These are phyloP conservation scores for Willowsia nigromaculata DNA, from an alignment of 2,888 invertebrate genomes.

Conservation along the genomic window DNA sequence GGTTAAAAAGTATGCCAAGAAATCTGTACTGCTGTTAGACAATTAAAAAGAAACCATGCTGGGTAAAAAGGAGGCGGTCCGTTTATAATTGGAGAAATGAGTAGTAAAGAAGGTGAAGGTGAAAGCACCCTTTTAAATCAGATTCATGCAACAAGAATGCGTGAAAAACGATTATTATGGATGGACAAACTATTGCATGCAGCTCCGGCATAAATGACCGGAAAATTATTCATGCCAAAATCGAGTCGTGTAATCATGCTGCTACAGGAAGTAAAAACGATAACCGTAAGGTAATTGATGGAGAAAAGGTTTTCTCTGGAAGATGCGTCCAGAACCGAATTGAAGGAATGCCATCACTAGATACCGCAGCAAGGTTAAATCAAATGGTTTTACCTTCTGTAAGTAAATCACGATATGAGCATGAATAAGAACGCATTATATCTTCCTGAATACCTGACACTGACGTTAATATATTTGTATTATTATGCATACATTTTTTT, in stretches of 20 bases:
- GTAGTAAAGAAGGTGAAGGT: background rate
- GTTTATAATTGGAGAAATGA: background rate
- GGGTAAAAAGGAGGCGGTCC: too few relatives aligned
- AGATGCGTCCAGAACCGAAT: background rate
- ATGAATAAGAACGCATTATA: background rate
- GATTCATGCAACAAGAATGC: background rate
- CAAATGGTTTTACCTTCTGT: slow-evolving; percentile 53
- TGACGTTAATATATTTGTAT: too few relatives aligned
- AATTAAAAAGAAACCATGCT: too few relatives aligned
- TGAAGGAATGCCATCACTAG: background rate
- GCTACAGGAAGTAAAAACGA: background rate
- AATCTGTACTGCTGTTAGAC: too few relatives aligned
- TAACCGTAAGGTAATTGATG: background rate
- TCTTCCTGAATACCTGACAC: too few relatives aligned
- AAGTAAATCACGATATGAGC: background rate
- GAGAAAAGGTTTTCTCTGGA: background rate
- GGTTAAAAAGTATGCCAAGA: too few relatives aligned
- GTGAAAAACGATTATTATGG: background rate
- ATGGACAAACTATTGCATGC: background rate
- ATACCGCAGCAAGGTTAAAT: slow-evolving; percentile 1
- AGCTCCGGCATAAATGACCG: background rate
- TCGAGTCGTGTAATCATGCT: background rate
- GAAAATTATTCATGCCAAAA: background rate
- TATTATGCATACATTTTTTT: too few relatives aligned
- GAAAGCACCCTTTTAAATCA: background rate